These are phyloP conservation scores for Carcharodon carcharias DNA, from an alignment of 2,797 vertebrate species.

Conservation along the genomic window DNA sequence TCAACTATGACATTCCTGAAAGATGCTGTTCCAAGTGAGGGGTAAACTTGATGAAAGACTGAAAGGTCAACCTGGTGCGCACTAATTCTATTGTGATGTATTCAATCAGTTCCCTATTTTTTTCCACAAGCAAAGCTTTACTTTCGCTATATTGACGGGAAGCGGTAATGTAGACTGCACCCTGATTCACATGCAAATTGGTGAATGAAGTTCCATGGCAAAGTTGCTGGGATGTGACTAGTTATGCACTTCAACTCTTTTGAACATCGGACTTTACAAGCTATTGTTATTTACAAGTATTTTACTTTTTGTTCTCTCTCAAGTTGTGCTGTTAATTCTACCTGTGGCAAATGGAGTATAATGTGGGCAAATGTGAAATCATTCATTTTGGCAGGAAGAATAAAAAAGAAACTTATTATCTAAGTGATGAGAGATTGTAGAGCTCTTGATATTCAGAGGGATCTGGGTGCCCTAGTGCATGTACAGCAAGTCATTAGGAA, in stretches of 20 bases:
- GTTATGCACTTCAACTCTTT: background rate
- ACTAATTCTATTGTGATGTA: background rate
- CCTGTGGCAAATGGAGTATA: no score
- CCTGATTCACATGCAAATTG: background rate
- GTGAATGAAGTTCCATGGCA: background rate
- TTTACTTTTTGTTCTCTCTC: background rate
- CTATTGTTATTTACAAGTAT: background rate
- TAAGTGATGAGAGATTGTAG: no score
- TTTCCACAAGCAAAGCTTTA: background rate
- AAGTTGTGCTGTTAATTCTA: background rate
- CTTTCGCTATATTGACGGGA: background rate
- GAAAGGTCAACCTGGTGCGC: background rate
- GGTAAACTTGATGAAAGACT: background rate
- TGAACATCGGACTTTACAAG: background rate
- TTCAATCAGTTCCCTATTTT: background rate
- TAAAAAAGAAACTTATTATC: no score
- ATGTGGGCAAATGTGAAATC: no score
- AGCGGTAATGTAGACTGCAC: background rate
- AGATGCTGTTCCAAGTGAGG: background rate
- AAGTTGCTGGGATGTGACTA: background rate
- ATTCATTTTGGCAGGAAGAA: no score
- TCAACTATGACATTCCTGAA: background rate
- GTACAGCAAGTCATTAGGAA: no score
- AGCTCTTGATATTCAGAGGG: no score
- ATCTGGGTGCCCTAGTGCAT: no score